Evolutionary conservation across 2,113 vertebrate genomes (phyloP).

Genomic region (Oncorhynchus kisutch): DNA sequence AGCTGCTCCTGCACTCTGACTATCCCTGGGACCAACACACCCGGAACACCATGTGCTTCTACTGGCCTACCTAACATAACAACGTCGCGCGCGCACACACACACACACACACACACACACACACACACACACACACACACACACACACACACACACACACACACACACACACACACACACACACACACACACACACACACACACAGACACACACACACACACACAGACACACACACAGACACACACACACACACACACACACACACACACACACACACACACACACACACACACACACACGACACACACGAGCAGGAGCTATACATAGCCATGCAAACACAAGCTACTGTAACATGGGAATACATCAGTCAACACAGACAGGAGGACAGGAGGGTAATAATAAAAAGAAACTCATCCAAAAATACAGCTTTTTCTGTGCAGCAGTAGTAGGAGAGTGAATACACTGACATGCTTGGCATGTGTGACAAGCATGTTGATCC

Average conservation of each 20-base stretch:
- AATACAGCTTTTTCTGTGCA: no score
- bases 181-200: neutral
- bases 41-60: conserved; percentile 6
- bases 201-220: neutral
- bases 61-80: neutral
- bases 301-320: neutral
- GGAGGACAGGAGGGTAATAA: neutral
- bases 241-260: neutral
- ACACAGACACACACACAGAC: neutral
- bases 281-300: neutral
- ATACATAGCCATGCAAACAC: neutral
- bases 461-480: conserved; percentile 51
- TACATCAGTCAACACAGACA: neutral
- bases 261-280: neutral
- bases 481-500: conserved; percentile 51
- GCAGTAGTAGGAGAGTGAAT: neutral
- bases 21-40: conserved; percentile 24
- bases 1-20: conserved; percentile 52
- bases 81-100: neutral
- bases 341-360: conserved; percentile 3
- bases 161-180: neutral
- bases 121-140: neutral
- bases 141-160: neutral
- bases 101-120: neutral
- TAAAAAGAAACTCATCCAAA: neutral